A percentile compares a stretch with the other conserved stretches of the same genome.
phyloP scores from a whole-genome alignment of 2,888 invertebrate species.

The Leptopilina syphax region DNA sequence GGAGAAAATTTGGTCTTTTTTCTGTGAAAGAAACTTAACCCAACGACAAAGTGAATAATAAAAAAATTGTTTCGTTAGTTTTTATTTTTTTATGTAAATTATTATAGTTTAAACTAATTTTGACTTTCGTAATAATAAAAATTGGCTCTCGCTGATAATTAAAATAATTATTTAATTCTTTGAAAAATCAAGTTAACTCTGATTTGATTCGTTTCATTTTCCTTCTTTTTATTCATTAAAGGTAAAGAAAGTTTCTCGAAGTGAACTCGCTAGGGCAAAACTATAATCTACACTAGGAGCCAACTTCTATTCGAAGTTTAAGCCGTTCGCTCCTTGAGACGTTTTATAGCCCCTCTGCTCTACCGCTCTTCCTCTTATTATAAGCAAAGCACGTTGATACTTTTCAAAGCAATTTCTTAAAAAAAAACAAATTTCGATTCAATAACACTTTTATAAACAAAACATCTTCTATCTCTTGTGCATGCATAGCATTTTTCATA shows the following conservation, averaged over 20 bases:
- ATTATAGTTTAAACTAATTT: too few species aligned
- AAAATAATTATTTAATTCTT: too few species aligned
- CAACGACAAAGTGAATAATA: too few species aligned
- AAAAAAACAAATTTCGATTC: not conserved
- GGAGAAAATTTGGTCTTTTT: too few species aligned
- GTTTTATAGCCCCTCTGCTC: constrained; percentile 10
- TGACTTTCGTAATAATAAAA: too few species aligned
- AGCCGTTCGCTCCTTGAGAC: constrained; percentile 8
- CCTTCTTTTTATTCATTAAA: not conserved
- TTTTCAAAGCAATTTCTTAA: not conserved
- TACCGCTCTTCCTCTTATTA: not conserved
- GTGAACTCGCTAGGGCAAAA: not conserved
- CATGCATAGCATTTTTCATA: too few species aligned
- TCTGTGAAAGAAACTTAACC: too few species aligned
- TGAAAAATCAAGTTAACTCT: too few species aligned
- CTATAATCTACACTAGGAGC: constrained; percentile 19
- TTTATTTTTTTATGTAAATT: too few species aligned
- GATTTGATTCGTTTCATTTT: too few species aligned
- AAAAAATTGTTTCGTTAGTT: too few species aligned
- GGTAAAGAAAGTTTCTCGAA: not conserved
- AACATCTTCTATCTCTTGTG: not conserved
- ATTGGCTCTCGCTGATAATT: too few species aligned
- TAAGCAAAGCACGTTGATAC: constrained; percentile 5
- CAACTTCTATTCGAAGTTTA: constrained; percentile 22
- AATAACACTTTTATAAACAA: not conserved